Evolutionary conservation across 1,140 invertebrate genomes (phyloP).

Genomic region (Vanessa atalanta): DNA sequence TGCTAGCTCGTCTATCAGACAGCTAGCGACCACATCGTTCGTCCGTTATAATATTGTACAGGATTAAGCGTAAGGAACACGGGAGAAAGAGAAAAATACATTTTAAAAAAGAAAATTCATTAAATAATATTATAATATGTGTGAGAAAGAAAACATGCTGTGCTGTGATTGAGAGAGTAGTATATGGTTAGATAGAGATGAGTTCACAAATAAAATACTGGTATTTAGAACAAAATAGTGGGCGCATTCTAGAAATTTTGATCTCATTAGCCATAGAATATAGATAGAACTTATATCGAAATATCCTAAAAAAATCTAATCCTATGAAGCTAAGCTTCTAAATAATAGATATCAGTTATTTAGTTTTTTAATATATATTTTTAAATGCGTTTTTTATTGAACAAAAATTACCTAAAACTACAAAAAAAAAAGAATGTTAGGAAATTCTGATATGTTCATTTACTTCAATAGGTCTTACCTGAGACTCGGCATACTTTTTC

Average conservation of each 20-base stretch:
- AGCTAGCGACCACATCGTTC: slow-evolving; percentile 84
- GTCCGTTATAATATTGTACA: slow-evolving; percentile 72
- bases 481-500: slow-evolving; percentile 96
- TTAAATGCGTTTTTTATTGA: slow-evolving; percentile 3
- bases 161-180: slow-evolving; percentile 43
- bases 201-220: slow-evolving; percentile 35
- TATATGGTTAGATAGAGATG: slow-evolving; percentile 28
- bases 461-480: slow-evolving; percentile 83
- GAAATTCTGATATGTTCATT: slow-evolving; percentile 4
- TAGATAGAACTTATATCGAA: neutral
- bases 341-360: neutral
- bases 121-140: slow-evolving; percentile 40
- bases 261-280: neutral
- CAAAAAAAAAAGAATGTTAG: slow-evolving; percentile 15
- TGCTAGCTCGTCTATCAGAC: slow-evolving; percentile 92
- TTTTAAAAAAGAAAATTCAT: slow-evolving; percentile 64
- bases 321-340: slow-evolving; percentile 2
- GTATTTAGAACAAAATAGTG: slow-evolving; percentile 30
- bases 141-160: slow-evolving; percentile 67
- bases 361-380: neutral
- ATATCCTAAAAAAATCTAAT: slow-evolving; percentile 3
- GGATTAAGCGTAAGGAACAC: slow-evolving; percentile 82
- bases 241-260: neutral
- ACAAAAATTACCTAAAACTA: slow-evolving; percentile 30
- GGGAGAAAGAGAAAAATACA: slow-evolving; percentile 82